Percentiles rank a stretch among this genome's conserved stretches.
phyloP scores from a whole-genome alignment of 2,113 vertebrate genomes.

The Crotophaga sulcirostris region DNA sequence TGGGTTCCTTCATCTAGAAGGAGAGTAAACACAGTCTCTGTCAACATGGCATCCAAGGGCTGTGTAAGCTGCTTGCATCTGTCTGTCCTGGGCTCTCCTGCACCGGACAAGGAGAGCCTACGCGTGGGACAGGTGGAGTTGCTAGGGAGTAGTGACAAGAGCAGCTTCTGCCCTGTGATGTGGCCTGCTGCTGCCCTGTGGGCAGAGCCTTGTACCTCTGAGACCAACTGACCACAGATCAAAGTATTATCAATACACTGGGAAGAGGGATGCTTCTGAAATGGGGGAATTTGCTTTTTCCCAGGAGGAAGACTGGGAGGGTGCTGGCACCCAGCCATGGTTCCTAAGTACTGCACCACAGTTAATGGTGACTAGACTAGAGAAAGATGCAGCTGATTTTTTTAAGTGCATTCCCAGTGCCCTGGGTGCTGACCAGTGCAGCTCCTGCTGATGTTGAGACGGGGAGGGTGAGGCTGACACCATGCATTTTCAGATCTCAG shows the following conservation, averaged over 20 bases:
- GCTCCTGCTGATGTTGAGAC: neutral
- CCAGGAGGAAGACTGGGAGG: neutral
- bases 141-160: neutral
- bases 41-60: neutral
- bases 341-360: neutral
- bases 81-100: neutral
- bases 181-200: neutral
- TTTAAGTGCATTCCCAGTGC: neutral
- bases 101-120: neutral
- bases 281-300: neutral
- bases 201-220: neutral
- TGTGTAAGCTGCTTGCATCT: neutral
- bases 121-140: accelerated
- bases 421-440: accelerated
- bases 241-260: accelerated
- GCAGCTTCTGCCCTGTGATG: neutral
- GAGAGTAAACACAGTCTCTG: neutral
- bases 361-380: neutral
- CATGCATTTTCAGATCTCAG: neutral
- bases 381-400: neutral
- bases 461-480: neutral
- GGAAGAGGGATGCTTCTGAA: neutral
- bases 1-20: accelerated
- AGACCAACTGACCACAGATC: neutral
- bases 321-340: no score